These are phyloP conservation scores for Zaprionus nigranus DNA, from an alignment of 1,140 invertebrate species.

Conservation along the genomic window DNA sequence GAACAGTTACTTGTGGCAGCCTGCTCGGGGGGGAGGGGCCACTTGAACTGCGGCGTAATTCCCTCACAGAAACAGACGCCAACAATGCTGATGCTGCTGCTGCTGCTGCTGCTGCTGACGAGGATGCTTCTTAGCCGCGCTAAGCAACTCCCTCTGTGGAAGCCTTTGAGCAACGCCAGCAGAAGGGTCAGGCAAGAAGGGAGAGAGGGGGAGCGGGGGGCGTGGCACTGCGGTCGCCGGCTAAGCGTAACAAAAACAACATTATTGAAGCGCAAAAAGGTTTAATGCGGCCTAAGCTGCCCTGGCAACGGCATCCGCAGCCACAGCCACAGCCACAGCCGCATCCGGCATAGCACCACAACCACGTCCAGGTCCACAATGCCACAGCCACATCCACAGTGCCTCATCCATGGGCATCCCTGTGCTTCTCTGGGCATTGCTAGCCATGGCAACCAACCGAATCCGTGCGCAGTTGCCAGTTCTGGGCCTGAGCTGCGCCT, in stretches of 20 bases:
- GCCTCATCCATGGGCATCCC: constrained; percentile 9
- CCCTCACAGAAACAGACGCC: constrained; percentile 41
- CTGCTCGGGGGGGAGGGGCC: too few species aligned
- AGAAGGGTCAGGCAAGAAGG: not conserved
- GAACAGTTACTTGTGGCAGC: constrained; percentile 62
- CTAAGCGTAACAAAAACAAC: constrained; percentile 58
- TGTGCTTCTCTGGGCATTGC: constrained; percentile 46
- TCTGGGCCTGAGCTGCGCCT: constrained; percentile 33
- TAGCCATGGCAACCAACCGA: constrained; percentile 70
- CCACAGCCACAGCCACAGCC: not conserved
- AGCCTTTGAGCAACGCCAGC: constrained; percentile 41
- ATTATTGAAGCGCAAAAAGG: constrained; percentile 66
- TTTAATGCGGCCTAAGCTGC: constrained; percentile 73
- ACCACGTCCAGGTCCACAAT: too few species aligned
- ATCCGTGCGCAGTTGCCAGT: constrained; percentile 26
- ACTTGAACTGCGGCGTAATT: constrained; percentile 72
- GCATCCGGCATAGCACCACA: not conserved
- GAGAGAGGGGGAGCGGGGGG: too few species aligned
- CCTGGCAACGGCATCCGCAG: constrained; percentile 18
- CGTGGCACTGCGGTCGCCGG: constrained; percentile 20
- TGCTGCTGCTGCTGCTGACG: constrained; percentile 12
- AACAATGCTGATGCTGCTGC: constrained; percentile 3
- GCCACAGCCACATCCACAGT: too few species aligned
- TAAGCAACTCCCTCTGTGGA: constrained; percentile 49
- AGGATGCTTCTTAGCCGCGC: constrained; percentile 67